Evolutionary conservation across 2,113 vertebrate genomes (phyloP), one percentile per base, ranked within the genome.

Genomic region (Phyllostomus discolor): DNA sequence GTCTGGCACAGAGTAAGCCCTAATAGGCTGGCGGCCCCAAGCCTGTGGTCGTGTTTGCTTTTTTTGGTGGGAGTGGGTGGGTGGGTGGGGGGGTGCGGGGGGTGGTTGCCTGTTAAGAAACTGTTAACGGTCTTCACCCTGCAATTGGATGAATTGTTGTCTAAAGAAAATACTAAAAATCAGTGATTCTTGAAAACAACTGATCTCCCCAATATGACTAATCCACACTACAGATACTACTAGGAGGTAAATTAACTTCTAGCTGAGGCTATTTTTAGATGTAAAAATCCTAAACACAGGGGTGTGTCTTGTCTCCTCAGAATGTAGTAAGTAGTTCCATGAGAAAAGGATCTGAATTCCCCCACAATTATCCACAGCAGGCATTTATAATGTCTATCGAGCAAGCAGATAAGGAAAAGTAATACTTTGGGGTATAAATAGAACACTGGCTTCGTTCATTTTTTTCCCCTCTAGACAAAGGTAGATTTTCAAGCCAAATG

Each of bases 231-330:
- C 57, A 46, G 76, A 67, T 48, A 43, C 57, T 92, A 50, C 84
- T 33, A 89, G 38, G 76, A n/a, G 43, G 22, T 76, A 48, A 62
- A 66, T 52, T 35, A 7, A 16, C 57, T 87, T 86, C 38, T 52
- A 90, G 59, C 62, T 11, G 66, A 81, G 16, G 10, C 11, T 31
- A 43, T 76, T 86, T 93, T 85, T 52, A 90, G 28, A 69, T 12
- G 35, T 52, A 86, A 90, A 90, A 85, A 67, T 90, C 90, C 20
- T 57, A 76, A 20, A 10, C 38, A 11, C 43, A n/a, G 28, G 79
- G n/a, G 17, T 1, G 5, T n/a, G 41, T 14, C 14, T 67, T 31
- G 8, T 52, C 24, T 85, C 70, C 26, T 83, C 54, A 89, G 88
- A 28, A 69, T 10, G 57, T 7, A 38, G 41, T 59, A 24, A 38